Evolutionary conservation across 2,797 vertebrate genomes (phyloP).

Genomic region (Gymnocypris eckloni): DNA sequence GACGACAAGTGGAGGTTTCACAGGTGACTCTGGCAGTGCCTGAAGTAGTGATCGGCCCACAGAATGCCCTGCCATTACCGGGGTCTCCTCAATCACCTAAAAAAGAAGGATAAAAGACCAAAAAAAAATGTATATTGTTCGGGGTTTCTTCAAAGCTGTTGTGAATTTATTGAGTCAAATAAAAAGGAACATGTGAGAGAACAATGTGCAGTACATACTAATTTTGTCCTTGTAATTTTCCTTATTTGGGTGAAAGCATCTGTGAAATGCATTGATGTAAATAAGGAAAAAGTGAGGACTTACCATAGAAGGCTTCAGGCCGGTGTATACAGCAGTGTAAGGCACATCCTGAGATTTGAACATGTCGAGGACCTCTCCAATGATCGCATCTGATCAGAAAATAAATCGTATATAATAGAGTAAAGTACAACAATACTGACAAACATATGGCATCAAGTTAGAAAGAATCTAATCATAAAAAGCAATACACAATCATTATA

Average conservation of each 20-base stretch:
- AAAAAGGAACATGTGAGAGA: neutral
- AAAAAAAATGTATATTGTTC: neutral
- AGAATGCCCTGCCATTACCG: conserved; percentile 44
- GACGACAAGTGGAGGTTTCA: conserved; percentile 77
- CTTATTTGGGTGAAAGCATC: neutral
- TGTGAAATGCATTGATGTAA: neutral
- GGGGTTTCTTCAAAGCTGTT: neutral
- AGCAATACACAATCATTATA: neutral
- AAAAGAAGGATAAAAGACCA: conserved; percentile 30
- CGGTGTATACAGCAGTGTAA: conserved; percentile 86
- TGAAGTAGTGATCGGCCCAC: conserved; percentile 83
- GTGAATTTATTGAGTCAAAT: neutral
- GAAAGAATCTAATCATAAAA: neutral
- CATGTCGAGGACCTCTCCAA: conserved; percentile 81
- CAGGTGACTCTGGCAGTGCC: fast-evolving
- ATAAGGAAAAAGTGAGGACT: conserved; percentile 33
- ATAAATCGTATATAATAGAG: conserved; percentile 16
- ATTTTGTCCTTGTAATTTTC: neutral
- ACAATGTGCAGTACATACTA: neutral
- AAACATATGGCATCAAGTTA: neutral
- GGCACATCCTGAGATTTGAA: conserved; percentile 78
- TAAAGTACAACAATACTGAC: neutral
- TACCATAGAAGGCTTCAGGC: conserved; percentile 85
- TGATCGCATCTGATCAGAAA: conserved; percentile 79
- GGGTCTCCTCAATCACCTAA: conserved; percentile 70